These are phyloP conservation scores for Rhabdophis nuchalis DNA, from an alignment of 2,797 vertebrate genomes.

Conservation along the genomic window DNA sequence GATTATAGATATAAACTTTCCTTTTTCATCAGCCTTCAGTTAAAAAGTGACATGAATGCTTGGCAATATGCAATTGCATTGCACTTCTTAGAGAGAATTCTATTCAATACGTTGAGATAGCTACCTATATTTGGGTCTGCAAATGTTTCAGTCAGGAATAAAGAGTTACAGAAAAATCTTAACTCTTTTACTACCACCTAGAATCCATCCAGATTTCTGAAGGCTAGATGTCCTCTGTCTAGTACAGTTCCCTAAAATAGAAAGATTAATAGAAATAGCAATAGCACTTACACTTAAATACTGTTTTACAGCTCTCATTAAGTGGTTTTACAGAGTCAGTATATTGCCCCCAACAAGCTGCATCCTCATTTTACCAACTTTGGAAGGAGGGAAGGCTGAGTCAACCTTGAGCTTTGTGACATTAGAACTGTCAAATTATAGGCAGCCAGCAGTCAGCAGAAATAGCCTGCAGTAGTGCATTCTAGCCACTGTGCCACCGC, in stretches of 20 bases:
- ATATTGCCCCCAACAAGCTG: too few relatives aligned
- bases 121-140: not conserved
- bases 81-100: not conserved
- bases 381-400: too few relatives aligned
- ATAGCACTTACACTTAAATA: too few relatives aligned
- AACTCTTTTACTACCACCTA: not conserved
- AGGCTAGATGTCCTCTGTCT: not conserved
- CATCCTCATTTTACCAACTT: too few relatives aligned
- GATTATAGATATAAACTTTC: not conserved
- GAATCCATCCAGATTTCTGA: not conserved
- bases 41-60: not conserved
- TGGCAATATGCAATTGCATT: not conserved
- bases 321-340: too few relatives aligned
- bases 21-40: not conserved
- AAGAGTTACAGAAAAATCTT: not conserved
- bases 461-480: too few relatives aligned
- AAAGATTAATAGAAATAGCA: not conserved
- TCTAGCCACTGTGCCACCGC: too few relatives aligned
- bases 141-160: not conserved
- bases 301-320: too few relatives aligned
- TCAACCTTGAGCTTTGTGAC: too few relatives aligned
- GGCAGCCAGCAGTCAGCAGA: too few relatives aligned
- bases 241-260: not conserved
- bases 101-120: not conserved
- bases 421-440: too few relatives aligned